Conservation (phyloP, 2,113 vertebrate genomes). For the Donacobius atricapilla region DNA sequence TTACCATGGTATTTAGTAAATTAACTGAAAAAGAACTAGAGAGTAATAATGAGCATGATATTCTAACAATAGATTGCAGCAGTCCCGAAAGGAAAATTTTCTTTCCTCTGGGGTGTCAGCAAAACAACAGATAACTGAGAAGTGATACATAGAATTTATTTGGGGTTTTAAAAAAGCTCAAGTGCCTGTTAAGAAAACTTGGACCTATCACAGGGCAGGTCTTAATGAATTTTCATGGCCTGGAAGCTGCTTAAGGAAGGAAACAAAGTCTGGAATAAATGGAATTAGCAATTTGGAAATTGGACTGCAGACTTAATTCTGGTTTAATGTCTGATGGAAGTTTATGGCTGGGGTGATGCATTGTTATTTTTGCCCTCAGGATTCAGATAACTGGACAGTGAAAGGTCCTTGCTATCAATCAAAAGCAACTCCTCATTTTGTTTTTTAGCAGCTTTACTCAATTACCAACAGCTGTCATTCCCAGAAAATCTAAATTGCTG, state of each 20-base stretch:
- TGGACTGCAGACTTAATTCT: neutral
- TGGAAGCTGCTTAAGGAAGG: neutral
- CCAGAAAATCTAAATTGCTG: neutral
- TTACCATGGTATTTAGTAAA: neutral
- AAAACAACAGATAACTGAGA: neutral
- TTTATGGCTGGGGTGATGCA: neutral
- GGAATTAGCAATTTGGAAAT: neutral
- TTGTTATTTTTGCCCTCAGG: neutral
- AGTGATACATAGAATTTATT: neutral
- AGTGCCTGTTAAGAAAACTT: neutral
- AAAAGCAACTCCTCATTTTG: neutral
- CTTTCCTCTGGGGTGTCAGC: neutral
- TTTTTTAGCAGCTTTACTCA: neutral
- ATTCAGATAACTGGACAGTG: neutral
- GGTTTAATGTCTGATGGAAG: neutral
- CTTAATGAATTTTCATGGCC: neutral
- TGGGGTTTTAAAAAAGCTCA: neutral
- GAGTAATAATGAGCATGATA: neutral
- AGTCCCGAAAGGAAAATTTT: neutral
- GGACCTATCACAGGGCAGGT: neutral
- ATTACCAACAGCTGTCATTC: neutral
- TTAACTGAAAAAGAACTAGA: neutral
- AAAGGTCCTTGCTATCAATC: neutral
- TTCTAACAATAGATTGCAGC: neutral
- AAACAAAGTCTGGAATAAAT: neutral